Percentiles rank a stretch among this genome's conserved stretches.
These are phyloP conservation scores for Drosophila dunni DNA, from an alignment of 1,140 invertebrate genomes.

Conservation along the genomic window DNA sequence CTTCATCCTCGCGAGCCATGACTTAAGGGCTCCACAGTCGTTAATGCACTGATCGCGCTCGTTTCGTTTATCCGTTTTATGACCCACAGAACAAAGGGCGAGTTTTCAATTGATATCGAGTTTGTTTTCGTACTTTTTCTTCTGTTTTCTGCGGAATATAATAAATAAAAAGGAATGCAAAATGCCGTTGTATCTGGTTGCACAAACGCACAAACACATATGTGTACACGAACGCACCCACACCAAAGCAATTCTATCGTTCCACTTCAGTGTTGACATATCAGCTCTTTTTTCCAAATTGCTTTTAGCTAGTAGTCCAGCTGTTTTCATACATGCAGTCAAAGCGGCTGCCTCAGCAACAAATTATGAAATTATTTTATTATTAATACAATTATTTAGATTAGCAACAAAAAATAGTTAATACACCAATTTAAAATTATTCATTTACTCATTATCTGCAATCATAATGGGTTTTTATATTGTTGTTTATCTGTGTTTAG, in stretches of 20 bases:
- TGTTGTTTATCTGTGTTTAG: background rate
- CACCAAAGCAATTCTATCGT: no score
- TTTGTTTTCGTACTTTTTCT: slow-evolving; percentile 44
- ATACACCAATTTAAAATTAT: no score
- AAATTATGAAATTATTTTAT: no score
- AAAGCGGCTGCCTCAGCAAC: no score
- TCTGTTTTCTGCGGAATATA: slow-evolving; percentile 53
- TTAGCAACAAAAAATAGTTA: no score
- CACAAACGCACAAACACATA: slow-evolving; percentile 7
- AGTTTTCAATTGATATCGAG: slow-evolving; percentile 51
- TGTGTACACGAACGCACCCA: background rate
- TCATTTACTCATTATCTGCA: no score
- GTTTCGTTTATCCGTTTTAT: slow-evolving; percentile 3
- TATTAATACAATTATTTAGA: no score
- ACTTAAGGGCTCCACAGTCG: slow-evolving; percentile 24
- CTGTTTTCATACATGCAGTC: no score
- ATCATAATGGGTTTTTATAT: no score
- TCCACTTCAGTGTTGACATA: background rate
- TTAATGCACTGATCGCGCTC: slow-evolving; percentile 40
- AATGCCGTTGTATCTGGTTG: slow-evolving; percentile 53
- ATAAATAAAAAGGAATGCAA: slow-evolving; percentile 10
- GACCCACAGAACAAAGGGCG: slow-evolving; percentile 45
- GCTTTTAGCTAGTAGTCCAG: no score
- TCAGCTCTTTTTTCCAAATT: background rate
- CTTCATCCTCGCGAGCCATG: slow-evolving; percentile 71